Conservation (phyloP, 1,140 invertebrate genomes). For the Drosophila triauraria region DNA sequence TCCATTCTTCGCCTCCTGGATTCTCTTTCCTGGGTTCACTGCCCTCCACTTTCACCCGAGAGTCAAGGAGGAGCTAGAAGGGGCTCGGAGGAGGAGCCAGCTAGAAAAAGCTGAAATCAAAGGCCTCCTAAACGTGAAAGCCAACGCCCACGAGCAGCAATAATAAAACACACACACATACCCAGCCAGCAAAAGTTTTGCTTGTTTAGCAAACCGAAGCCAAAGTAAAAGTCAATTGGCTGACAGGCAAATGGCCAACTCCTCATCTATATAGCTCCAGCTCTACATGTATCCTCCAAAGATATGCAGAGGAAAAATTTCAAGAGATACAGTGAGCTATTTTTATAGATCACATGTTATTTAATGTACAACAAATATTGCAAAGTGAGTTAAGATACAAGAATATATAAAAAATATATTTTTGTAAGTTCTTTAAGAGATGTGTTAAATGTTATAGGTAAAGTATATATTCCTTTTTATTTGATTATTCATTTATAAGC, state of each 20-base stretch:
- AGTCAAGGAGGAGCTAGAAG: constrained; percentile 6
- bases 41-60: constrained; percentile 68
- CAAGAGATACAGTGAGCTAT: too few relatives aligned
- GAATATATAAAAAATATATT: background rate
- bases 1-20: constrained; percentile 37
- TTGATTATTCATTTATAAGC: too few relatives aligned
- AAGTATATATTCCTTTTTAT: too few relatives aligned
- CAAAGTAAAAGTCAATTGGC: constrained; percentile 80
- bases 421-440: background rate
- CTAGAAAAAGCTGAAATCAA: constrained; percentile 55
- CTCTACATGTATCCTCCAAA: constrained; percentile 34
- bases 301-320: background rate
- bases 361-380: background rate
- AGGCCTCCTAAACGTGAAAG: constrained; percentile 70
- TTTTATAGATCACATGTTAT: background rate
- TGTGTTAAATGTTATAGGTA: too few relatives aligned
- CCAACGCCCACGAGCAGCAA: constrained; percentile 64
- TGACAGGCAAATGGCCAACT: constrained; percentile 63
- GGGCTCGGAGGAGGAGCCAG: background rate
- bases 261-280: constrained; percentile 9
- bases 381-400: too few relatives aligned
- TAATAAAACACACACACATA: constrained; percentile 33
- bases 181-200: constrained; percentile 44
- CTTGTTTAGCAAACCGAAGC: constrained; percentile 55
- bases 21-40: constrained; percentile 52